A percentile compares a stretch with the other conserved stretches of the same genome.
phyloP scores from a whole-genome alignment of 2,797 vertebrate genomes.

The Loris lydekkerianus region DNA sequence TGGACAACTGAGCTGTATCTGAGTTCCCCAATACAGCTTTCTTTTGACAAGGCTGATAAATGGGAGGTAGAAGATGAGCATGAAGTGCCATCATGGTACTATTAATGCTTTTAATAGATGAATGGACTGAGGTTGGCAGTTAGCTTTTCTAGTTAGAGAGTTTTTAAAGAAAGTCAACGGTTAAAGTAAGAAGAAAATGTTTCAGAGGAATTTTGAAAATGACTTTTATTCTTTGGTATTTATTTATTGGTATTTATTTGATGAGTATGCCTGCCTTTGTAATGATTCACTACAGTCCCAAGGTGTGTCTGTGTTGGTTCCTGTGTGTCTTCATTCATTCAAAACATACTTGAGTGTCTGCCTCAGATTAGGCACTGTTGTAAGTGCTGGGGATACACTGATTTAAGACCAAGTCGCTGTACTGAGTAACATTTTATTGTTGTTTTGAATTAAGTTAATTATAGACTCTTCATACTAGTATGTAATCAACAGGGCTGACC shows the following conservation, averaged over 20 bases:
- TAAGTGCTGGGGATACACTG: neutral
- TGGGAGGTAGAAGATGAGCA: neutral
- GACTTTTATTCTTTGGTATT: slow-evolving; percentile 12
- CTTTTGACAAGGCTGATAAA: neutral
- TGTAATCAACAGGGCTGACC: slow-evolving; percentile 72
- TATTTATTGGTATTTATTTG: neutral
- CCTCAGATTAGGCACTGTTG: neutral
- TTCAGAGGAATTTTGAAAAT: slow-evolving; percentile 41
- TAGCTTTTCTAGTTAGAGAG: slow-evolving; percentile 37
- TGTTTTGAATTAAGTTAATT: slow-evolving; percentile 82
- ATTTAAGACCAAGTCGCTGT: slow-evolving; percentile 42
- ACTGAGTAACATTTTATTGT: slow-evolving; percentile 60
- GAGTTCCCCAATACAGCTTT: slow-evolving; percentile 51
- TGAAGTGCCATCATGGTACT: neutral
- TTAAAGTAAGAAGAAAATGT: slow-evolving; percentile 45
- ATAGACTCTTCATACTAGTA: slow-evolving; percentile 59
- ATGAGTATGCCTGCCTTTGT: neutral
- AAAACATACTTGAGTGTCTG: slow-evolving; percentile 39
- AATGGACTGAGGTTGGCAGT: neutral
- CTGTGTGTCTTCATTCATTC: slow-evolving; percentile 20
- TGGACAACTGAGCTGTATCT: slow-evolving; percentile 63
- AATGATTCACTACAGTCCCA: neutral
- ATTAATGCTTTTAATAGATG: slow-evolving; percentile 40
- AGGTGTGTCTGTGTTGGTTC: neutral
- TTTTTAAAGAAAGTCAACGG: slow-evolving; percentile 36